A percentile compares a stretch with the other conserved stretches of the same genome.
Conservation (phyloP, 2,888 invertebrate species). For the Ectropis crepuscularia region DNA sequence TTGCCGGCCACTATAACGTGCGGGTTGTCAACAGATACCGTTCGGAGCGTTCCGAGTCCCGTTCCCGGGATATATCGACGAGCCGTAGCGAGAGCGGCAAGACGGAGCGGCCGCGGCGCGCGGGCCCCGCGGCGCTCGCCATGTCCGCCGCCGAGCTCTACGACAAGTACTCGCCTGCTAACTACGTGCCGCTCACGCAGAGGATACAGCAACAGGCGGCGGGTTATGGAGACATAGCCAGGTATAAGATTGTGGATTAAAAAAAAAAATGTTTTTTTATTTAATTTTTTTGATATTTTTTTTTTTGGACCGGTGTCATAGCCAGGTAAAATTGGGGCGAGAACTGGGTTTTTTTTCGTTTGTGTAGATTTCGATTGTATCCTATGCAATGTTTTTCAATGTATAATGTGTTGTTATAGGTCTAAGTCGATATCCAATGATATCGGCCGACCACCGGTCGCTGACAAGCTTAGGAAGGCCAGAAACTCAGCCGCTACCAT, state of each 20-base stretch:
- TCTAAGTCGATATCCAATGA: constrained; percentile 86
- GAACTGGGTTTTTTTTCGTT: too few relatives aligned
- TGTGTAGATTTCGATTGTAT: too few relatives aligned
- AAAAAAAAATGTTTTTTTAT: neutral
- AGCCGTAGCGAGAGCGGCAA: constrained; percentile 83
- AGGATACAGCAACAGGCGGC: constrained; percentile 66
- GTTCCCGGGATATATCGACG: constrained; percentile 82
- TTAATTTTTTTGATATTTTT: too few relatives aligned
- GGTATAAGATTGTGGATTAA: constrained; percentile 36
- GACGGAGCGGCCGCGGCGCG: constrained; percentile 70
- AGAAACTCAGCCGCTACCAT: constrained; percentile 73
- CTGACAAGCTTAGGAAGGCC: constrained; percentile 65
- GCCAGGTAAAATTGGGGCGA: too few relatives aligned
- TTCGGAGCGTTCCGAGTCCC: constrained; percentile 79
- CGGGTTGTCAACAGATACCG: constrained; percentile 45
- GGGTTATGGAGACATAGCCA: constrained; percentile 70
- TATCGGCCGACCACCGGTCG: constrained; percentile 79
- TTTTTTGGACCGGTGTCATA: too few relatives aligned
- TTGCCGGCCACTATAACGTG: too few relatives aligned
- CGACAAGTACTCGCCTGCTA: constrained; percentile 90
- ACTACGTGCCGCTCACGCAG: constrained; percentile 87
- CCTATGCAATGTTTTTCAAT: too few relatives aligned
- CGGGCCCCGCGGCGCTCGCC: constrained; percentile 79
- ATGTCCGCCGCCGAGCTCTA: constrained; percentile 88
- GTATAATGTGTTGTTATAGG: constrained; percentile 5